Evolutionary conservation across 2,113 vertebrate species (phyloP).

Genomic region (Plotosus lineatus): DNA sequence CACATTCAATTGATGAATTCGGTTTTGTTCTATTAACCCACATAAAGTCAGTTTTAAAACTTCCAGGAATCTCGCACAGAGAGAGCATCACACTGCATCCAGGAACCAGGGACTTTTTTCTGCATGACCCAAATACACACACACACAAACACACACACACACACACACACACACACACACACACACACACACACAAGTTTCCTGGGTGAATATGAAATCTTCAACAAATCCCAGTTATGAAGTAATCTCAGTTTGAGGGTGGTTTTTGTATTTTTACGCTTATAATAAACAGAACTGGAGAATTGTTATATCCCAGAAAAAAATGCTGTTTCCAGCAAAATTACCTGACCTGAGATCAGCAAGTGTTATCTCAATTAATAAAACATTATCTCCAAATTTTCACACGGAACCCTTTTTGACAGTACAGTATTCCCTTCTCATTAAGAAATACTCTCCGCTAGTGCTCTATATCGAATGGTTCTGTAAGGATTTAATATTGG

Average conservation of each 20-base stretch:
- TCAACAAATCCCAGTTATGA: background rate
- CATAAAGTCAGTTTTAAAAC: slow-evolving; percentile 31
- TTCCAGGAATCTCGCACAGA: slow-evolving; percentile 40
- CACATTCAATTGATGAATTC: background rate
- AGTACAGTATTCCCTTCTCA: background rate
- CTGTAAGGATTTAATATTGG: background rate
- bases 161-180: slow-evolving; percentile 8
- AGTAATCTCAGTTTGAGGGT: background rate
- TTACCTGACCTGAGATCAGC: background rate
- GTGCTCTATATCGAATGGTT: background rate
- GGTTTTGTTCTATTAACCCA: slow-evolving; percentile 29
- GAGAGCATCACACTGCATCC: background rate
- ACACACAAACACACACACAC: background rate
- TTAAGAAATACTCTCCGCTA: background rate
- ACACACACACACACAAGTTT: slow-evolving; percentile 12
- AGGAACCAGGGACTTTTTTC: slow-evolving; percentile 35
- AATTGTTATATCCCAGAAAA: no score
- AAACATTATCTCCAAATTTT: background rate
- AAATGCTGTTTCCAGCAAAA: no score
- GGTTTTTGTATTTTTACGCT: background rate
- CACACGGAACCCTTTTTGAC: background rate
- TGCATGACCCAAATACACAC: slow-evolving; percentile 20
- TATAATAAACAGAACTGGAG: background rate
- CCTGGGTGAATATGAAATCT: background rate
- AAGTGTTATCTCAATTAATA: background rate